These are phyloP conservation scores for Hoplodrina blanda DNA, from an alignment of 2,888 invertebrate species.

Conservation along the genomic window DNA sequence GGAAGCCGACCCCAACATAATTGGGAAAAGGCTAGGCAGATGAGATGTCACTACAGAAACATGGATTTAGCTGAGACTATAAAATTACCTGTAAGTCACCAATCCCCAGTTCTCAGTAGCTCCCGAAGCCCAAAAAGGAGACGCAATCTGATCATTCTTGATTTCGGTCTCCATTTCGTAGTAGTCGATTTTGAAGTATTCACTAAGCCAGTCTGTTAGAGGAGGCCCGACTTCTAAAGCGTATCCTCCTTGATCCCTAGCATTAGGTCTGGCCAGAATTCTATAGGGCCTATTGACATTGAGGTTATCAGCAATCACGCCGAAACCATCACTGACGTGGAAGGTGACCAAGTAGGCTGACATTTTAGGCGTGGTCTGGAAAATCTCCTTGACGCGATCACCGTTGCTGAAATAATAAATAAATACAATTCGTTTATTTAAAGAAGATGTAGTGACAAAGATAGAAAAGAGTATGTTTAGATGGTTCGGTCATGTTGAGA, in stretches of 20 bases:
- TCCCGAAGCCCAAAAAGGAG: constrained; percentile 87
- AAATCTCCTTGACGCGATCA: constrained; percentile 82
- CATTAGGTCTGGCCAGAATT: constrained; percentile 82
- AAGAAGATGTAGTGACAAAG: too few relatives aligned
- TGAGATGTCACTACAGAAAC: too few relatives aligned
- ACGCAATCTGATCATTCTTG: constrained; percentile 87
- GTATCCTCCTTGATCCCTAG: constrained; percentile 81
- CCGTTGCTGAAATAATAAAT: constrained; percentile 71
- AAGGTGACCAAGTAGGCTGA: constrained; percentile 96
- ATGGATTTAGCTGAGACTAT: too few relatives aligned
- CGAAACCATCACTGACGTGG: constrained; percentile 85
- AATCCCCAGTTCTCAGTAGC: constrained; percentile 89
- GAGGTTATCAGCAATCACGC: constrained; percentile 80
- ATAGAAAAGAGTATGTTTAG: too few relatives aligned
- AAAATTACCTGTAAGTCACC: constrained; percentile 83
- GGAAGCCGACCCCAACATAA: too few relatives aligned
- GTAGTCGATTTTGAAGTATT: constrained; percentile 82
- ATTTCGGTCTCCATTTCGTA: constrained; percentile 80
- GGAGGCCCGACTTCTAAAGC: constrained; percentile 85
- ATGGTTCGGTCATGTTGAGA: too few relatives aligned
- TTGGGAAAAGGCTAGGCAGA: too few relatives aligned
- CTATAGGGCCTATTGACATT: constrained; percentile 76
- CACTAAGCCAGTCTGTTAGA: constrained; percentile 81
- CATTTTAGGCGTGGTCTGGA: constrained; percentile 92
- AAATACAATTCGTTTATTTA: too few relatives aligned